These are phyloP conservation scores for Nemopilema nomurai DNA, from an alignment of 30 jellyfish, hydroid and myxozoan genomes.

Conservation along the genomic window DNA sequence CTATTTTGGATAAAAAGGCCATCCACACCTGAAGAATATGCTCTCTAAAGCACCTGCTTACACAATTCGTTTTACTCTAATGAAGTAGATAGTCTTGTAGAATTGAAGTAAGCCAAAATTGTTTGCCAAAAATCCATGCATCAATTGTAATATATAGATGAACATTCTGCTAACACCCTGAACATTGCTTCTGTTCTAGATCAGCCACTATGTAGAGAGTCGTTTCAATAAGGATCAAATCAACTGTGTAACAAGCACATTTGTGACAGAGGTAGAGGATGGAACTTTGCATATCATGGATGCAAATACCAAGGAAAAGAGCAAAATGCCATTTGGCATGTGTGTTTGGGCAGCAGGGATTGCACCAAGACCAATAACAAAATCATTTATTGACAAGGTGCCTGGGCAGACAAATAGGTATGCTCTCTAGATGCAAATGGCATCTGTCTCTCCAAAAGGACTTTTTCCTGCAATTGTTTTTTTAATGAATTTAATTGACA, in stretches of 20 bases:
- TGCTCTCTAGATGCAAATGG: too few species aligned
- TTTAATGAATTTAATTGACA: too few species aligned
- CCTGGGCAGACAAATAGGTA: constrained; percentile 95
- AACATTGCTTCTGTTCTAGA: constrained; percentile 39
- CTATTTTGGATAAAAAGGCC: too few species aligned
- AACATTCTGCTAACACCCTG: background rate
- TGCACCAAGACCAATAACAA: constrained; percentile 86
- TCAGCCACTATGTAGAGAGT: constrained; percentile 82
- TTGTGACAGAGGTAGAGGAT: constrained; percentile 85
- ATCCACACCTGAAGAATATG: too few species aligned
- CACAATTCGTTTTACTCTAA: too few species aligned
- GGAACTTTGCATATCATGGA: constrained; percentile 58
- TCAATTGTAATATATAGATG: background rate
- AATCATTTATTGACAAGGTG: constrained; percentile 52
- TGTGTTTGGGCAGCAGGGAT: constrained; percentile 99
- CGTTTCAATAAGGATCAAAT: constrained; percentile 73
- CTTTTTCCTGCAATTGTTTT: too few species aligned
- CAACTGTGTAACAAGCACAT: constrained; percentile 79
- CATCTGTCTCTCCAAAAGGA: too few species aligned
- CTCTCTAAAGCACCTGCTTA: too few species aligned
- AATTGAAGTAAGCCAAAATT: too few species aligned
- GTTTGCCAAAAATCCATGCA: too few species aligned
- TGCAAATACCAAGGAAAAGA: constrained; percentile 74
- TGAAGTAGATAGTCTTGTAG: too few species aligned
- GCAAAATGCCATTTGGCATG: constrained; percentile 83